Percentiles rank a stretch among this genome's conserved stretches.
Conservation (phyloP, 2,113 vertebrate species). For the Sylvilagus bachmani region DNA sequence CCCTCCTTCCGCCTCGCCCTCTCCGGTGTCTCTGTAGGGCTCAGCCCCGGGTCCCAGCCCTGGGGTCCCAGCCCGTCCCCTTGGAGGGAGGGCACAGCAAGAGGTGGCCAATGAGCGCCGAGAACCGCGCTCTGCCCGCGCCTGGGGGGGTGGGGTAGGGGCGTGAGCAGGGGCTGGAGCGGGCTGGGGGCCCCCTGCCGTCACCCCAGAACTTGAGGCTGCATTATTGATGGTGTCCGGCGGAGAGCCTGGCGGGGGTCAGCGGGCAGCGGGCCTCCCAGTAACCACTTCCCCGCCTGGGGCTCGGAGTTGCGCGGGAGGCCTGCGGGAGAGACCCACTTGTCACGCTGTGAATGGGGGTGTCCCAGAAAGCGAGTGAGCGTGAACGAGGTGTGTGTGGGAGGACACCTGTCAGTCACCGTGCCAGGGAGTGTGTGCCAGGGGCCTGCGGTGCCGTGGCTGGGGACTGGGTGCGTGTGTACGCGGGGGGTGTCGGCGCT, state of each 20-base stretch:
- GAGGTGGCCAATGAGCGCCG: slow-evolving; percentile 75
- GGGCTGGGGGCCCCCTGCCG: slow-evolving; percentile 84
- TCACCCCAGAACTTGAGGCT: slow-evolving; percentile 78
- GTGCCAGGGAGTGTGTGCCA: slow-evolving; percentile 55
- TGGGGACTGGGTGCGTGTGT: neutral
- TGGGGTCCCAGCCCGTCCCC: slow-evolving; percentile 83
- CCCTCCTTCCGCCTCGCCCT: slow-evolving; percentile 67
- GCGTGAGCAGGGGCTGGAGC: slow-evolving; percentile 65
- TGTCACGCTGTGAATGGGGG: slow-evolving; percentile 79
- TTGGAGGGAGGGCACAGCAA: slow-evolving; percentile 71
- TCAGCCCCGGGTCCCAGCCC: slow-evolving; percentile 79
- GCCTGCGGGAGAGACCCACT: slow-evolving; percentile 28
- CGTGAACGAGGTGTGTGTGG: slow-evolving; percentile 67
- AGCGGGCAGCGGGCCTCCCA: slow-evolving; percentile 70
- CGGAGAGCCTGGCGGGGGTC: slow-evolving; percentile 46
- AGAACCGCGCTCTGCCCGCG: slow-evolving; percentile 45
- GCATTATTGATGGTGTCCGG: slow-evolving; percentile 88
- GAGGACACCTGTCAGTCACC: slow-evolving; percentile 80
- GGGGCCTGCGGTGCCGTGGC: slow-evolving; percentile 33
- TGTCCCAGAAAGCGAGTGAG: slow-evolving; percentile 70
- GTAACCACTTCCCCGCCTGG: slow-evolving; percentile 64
- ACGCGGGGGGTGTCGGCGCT: neutral
- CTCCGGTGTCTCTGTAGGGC: slow-evolving; percentile 74
- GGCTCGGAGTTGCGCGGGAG: slow-evolving; percentile 6
- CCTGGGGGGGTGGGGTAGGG: slow-evolving; percentile 30